These are phyloP conservation scores for Harpagifer antarcticus DNA, from an alignment of 2,797 vertebrate species.

Conservation along the genomic window DNA sequence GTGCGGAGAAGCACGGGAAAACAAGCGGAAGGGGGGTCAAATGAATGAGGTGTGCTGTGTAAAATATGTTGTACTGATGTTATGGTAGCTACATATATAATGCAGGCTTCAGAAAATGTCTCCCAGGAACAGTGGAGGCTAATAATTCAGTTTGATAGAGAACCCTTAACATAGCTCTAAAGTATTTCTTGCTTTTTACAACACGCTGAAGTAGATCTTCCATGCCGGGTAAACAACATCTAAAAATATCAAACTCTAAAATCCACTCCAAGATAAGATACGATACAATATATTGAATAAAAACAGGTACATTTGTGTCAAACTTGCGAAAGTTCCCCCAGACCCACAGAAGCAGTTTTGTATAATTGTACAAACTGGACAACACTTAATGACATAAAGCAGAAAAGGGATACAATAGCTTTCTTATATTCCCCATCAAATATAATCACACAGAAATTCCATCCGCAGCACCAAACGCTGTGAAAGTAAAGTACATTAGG, in stretches of 20 bases:
- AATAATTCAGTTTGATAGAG: slow-evolving; percentile 9
- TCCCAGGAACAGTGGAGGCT: not conserved
- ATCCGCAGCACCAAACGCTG: not conserved
- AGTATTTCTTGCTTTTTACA: not conserved
- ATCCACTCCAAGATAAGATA: not conserved
- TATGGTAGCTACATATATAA: slow-evolving; percentile 17
- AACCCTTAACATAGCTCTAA: not conserved
- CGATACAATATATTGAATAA: too few relatives aligned
- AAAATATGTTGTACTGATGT: slow-evolving; percentile 1
- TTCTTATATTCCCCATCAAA: not conserved
- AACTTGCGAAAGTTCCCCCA: not conserved
- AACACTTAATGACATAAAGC: not conserved
- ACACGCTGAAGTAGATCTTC: not conserved
- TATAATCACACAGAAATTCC: not conserved
- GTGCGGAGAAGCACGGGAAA: slow-evolving; percentile 39
- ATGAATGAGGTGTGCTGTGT: slow-evolving; percentile 39
- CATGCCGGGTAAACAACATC: not conserved
- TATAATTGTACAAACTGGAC: not conserved
- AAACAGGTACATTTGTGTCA: not conserved
- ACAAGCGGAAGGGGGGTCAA: not conserved
- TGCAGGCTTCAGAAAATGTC: slow-evolving; percentile 9
- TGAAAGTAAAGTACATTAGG: not conserved
- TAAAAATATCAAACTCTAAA: not conserved
- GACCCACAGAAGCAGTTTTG: too few relatives aligned
- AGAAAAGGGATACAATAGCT: not conserved